Evolutionary conservation across 2,888 invertebrate species (phyloP).

Genomic region (Zygothrica quintamaculata): DNA sequence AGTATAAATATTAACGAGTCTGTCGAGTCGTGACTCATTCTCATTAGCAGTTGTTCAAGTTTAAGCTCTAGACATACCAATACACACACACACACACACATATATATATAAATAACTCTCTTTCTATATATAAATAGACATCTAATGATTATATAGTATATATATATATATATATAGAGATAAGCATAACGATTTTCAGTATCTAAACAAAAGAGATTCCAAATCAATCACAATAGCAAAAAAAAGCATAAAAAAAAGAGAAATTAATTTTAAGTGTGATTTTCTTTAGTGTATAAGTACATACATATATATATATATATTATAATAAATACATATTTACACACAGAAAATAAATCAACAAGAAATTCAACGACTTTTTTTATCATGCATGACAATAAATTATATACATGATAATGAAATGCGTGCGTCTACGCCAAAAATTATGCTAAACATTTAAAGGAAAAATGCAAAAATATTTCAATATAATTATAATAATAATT

Average conservation of each 20-base stretch:
- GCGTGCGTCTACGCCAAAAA: slow-evolving; percentile 72
- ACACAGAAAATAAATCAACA: slow-evolving; percentile 43
- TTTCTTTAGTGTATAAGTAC: slow-evolving; percentile 57
- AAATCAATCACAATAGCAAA: slow-evolving; percentile 44
- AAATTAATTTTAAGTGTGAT: slow-evolving; percentile 68
- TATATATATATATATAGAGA: slow-evolving; percentile 41
- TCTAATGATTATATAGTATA: no score
- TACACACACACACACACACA: no score
- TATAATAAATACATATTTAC: slow-evolving; percentile 56
- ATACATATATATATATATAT: slow-evolving; percentile 31
- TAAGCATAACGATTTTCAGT: slow-evolving; percentile 54
- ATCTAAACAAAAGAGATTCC: slow-evolving; percentile 37
- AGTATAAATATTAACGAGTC: slow-evolving; percentile 78
- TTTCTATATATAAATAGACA: slow-evolving; percentile 31
- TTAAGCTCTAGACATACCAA: slow-evolving; percentile 76
- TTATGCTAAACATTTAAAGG: slow-evolving; percentile 77
- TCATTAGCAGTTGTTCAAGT: slow-evolving; percentile 79
- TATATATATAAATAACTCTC: no score
- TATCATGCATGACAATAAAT: slow-evolving; percentile 80
- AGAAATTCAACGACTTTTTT: slow-evolving; percentile 51
- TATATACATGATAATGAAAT: slow-evolving; percentile 72
- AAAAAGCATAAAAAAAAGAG: slow-evolving; percentile 18
- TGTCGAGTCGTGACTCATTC: slow-evolving; percentile 77
- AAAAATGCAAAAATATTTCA: neutral
- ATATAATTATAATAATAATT: slow-evolving; percentile 27